Base-by-base conservation (phyloP, 2,888 invertebrate genomes). In the Acleris sparsana region DNA sequence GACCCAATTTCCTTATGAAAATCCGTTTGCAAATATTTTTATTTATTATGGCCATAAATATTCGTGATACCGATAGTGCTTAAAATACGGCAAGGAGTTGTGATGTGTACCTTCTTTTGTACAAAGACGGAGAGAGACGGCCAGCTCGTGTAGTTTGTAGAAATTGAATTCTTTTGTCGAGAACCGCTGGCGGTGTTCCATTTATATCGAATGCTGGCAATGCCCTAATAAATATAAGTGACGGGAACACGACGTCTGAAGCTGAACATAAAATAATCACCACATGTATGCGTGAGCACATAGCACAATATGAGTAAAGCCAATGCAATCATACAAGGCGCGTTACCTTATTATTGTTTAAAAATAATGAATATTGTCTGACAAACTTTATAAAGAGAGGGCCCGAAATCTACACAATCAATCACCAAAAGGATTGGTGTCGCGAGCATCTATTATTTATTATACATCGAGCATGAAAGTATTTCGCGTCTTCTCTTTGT, bases 151-250 rank as follows among this genome's bases (percentile, higher is more conserved):
- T 63, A 66, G 63, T 65, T 59, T 69, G 53, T 60, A 67, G 20
- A 63, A 53, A 58, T 58, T 58, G 51, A 61, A 59, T 53, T 53
- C 63, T 60, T 62, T 58, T 63, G 48, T 67, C 70, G 69, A 71
- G 75, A 79, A 78, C 89, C 83, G 87, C 89, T 83, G 89, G 88
- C 88, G 87, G 89, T 87, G 76, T 82, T 76, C 73, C 61, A 68
- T 62, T 69, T 63, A 62, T 63, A 57, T 57, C 58, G 62, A 53
- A 53, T 33, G 33, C 33, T 29, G 33, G 33, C 9, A 6, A 25
- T 62, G 66, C 61, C 46, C 48, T 65, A 25, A 29, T 65, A 66
- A 66, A 22, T 56, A 46, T 65, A 61, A 56, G 65, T 55, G 43
- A 55, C 49, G 18, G 49, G 39, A 59, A 59, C 51, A 33, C 60